Evolutionary conservation across 35 echinoderm and acorn worm genomes (phyloP), one percentile per base, ranked within the genome.

Genomic region (Acanthaster planci): DNA sequence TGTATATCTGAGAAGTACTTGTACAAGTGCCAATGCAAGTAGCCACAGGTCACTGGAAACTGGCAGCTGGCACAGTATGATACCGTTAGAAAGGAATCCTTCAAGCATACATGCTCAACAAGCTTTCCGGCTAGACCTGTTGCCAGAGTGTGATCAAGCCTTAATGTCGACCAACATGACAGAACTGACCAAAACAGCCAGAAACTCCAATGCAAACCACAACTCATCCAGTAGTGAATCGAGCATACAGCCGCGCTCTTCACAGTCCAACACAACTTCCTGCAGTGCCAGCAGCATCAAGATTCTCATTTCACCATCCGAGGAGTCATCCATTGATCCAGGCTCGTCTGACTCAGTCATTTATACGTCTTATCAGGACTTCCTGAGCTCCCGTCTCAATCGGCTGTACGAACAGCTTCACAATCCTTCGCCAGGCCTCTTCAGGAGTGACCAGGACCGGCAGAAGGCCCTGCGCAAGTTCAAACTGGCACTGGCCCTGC

Each of bases 301-400:
- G 14, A 72, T 72, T 9, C 34, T 34, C 2, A 72, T 72, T 26
- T 72, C 64, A 21, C 34, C 64, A n/a, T 27, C 22, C 6, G 64
- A 72, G 26, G 42, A 47, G 12, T 47, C 42, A 4, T 47, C 42
- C 12, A 12, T 47, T 47, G 42, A 47, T 47, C 42, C 12, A 12
- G 12, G 12, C 42, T 12, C 42, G 4, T 47, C 42, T 12, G 42
- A 47, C 42, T 72, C 64, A 1, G 79, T 51, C 27, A 81, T 23
- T 31, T 59, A 59, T 17, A 40, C 53, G 32, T 15, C 51, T 34
- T 80, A 95, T 52, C 23, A 91, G 58, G 81, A 95, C 36, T 95
- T 91, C 72, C 89, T 95, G 5, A 44, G 54, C 32, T 39, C 60
- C 29, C 78, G 90, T 22, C 51, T 95, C 7, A 88, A 88, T 57